Evolutionary conservation across 2,888 invertebrate genomes (phyloP), one percentile per base, ranked within the genome.

Genomic region (Schrankia costaestrigalis): DNA sequence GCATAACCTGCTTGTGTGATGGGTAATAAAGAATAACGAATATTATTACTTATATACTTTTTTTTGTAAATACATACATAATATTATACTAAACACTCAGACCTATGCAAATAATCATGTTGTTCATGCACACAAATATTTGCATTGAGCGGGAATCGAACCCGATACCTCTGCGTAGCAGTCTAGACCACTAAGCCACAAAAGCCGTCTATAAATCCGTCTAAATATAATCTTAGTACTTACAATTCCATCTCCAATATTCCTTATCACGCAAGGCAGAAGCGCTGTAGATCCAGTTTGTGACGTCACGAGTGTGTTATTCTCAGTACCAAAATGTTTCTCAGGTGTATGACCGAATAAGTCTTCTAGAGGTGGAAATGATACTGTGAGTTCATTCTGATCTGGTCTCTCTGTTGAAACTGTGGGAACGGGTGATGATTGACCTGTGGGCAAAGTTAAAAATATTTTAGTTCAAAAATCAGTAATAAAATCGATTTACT

Each of bases 241-340:
- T 79, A 96, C 96, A 90, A 94, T 93, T 62, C 95, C 95, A 77
- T 96, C 95, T 31, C 95, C 95, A 58, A 95, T 93, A 72, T 95
- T 94, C 72, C 93, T 93, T 48, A 96, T 94, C 46, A 94, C 90
- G 74, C 96, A 96, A 1, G 95, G 95, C 46, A 96, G 89, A 39
- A 94, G 89, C 2, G 95, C 95, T 0, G 94, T 95, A 40, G 95
- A 94, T 9, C 95, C 95, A 25, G 93, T 94, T 83, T 96, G 95
- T 56, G 95, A 94, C 46, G 93, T 93, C 71, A 96, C 91, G 26
- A 92, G 80, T 0, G 94, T 94, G 46, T 93, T 94, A 73, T 96
- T 96, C 66, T 94, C 93, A 3, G 95, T 95, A 30, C 92, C 93
- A 69, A 96, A 96, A 74, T 91, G 93, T 82, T 94, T 93, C 66